These are phyloP conservation scores for Aphodius sticticus DNA, from an alignment of 2,888 invertebrate species.

Conservation along the genomic window DNA sequence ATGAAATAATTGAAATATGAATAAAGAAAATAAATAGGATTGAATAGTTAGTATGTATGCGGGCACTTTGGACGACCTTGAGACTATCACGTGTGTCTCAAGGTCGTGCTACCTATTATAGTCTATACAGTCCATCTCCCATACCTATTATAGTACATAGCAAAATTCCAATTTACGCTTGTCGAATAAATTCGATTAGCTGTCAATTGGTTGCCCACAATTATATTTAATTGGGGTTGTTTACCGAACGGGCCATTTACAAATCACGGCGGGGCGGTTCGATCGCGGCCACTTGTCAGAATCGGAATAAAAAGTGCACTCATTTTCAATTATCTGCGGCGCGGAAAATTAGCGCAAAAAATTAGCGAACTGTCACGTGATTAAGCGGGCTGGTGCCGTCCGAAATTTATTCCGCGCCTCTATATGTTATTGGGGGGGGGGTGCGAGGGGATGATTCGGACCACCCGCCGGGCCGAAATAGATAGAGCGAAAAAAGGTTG, in stretches of 20 bases:
- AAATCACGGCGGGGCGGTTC: conserved; percentile 8
- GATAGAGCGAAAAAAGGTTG: background rate
- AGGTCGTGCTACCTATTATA: no score
- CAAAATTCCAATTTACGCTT: background rate
- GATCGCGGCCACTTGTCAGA: conserved; percentile 17
- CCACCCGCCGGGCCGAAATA: background rate
- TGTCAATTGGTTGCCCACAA: conserved; percentile 12
- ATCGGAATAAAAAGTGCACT: background rate
- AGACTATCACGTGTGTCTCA: no score
- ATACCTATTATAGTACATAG: no score
- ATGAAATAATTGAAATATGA: no score
- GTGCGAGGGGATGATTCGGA: background rate
- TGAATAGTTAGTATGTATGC: no score
- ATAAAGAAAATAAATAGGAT: no score
- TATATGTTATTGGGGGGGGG: background rate
- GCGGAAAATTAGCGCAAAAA: background rate
- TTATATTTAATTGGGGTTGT: conserved; percentile 24
- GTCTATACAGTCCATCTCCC: no score
- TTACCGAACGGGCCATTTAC: conserved; percentile 9
- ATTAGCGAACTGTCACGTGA: background rate
- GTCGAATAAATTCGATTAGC: background rate
- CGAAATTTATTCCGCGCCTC: background rate
- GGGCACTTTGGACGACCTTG: no score
- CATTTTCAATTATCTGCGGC: background rate
- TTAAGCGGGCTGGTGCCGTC: background rate